Evolutionary conservation across 1,140 invertebrate genomes (phyloP), one percentile per base, ranked within the genome.

Genomic region (Bombus huntii): DNA sequence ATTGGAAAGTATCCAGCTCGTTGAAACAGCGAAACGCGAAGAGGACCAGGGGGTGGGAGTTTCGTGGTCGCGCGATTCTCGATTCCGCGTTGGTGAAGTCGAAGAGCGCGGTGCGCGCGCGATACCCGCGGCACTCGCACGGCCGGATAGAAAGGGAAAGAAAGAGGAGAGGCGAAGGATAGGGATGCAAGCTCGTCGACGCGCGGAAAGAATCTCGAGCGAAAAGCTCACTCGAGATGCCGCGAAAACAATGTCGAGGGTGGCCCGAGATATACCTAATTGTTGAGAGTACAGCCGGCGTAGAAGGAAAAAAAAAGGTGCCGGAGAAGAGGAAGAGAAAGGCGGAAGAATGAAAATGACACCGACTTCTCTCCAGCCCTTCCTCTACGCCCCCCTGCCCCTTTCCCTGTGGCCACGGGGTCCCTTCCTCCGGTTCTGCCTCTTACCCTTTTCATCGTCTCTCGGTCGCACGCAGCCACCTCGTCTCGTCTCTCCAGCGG

Each of bases 191-290:
- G 90, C 79, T 87, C 81, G 85, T 89, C 88, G 88, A 68, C 86
- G 44, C 78, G 89, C 83, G 79, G 86, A 90, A 90, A 79, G 86
- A 90, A 90, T 90, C 89, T 90, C 87, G 89, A 90, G 83, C 89
- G 89, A 89, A 88, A 90, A 90, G 89, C 89, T 90, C 87, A 90
- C 89, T 91, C 89, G 89, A 90, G 89, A 82, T 90, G 84, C 89
- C 87, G 89, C 87, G 90, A 90, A 87, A 91, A 91, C 90, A 91
- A 91, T 90, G 90, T 91, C 81, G 87, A 88, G 90, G 89, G 89
- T 84, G 81, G 68, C 66, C 74, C 83, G 87, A 89, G 85, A 90
- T 91, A 91, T 83, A 88, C 90, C 90, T 90, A 91, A 91, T 91
- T 90, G 90, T 90, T 86, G 89, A 88, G 89, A 90, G 89, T 81